Base-by-base conservation (phyloP, 2,113 vertebrate species). In the Caranx melampygus region DNA sequence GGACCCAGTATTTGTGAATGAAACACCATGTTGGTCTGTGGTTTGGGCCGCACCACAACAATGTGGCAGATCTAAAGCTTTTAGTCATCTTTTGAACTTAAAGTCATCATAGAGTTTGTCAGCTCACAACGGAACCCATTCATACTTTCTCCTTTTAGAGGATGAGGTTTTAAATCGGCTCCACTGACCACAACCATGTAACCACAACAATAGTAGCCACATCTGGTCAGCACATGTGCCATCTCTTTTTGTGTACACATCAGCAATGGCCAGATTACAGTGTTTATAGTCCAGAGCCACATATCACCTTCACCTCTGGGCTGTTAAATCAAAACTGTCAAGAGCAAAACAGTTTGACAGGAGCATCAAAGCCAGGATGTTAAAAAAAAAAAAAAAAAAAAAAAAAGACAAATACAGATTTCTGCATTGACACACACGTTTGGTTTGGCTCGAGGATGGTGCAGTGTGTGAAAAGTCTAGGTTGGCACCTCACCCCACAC, bases 151-250 rank as follows among this genome's bases (percentile, higher is more conserved):
- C 83, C 52, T 12, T 64, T 80, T 63, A 59, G 67, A 74, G 52
- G 59, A 78, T 51, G 61, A 67, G 75, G 70, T 70, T 78, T 85
- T 74, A 67, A 76, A 70, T 31, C 21, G 15, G 54, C 77, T 85
- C 55, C 40, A 68, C 70, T 72, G 79, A 83, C 85, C 82, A 86
- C 72, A 83, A 79, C 58, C 45, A 45, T 66, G 65, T 34, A 81
- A 84, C 87, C 67, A 84, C 84, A 89, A 83, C 76, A 92, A 83
- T 87, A 83, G 78, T 75, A 87, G 63, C 42, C 77, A 91, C 92
- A 94, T 95, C 91, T 95, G 94, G 89, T 21, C 77, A 16, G 79
- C 93, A 94, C 80, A 93, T 93, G 92, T 86, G 79, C 51, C 82
- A 79, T 62, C 51, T 73, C 34, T 58, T 70, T 74, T 82, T 88